Conservation (phyloP, 2,113 vertebrate genomes). For the Gavia stellata region DNA sequence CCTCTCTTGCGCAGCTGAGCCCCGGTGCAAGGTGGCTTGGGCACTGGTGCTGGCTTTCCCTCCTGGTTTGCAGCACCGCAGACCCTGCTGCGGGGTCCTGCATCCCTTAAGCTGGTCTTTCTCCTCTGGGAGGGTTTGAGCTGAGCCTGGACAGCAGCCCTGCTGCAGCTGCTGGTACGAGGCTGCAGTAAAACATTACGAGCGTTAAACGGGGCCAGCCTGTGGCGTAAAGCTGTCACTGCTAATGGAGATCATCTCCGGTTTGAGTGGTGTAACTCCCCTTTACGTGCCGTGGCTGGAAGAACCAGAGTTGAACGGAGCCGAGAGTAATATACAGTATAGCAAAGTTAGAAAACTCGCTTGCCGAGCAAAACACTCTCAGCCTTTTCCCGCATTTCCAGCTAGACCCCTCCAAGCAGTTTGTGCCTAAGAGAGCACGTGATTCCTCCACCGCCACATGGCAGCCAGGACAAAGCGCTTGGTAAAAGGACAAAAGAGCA, state of each 20-base stretch:
- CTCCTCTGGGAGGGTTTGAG: not conserved
- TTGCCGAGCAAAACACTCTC: not conserved
- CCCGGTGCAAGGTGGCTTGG: not conserved
- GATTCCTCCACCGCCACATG: not conserved
- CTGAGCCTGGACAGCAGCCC: not conserved
- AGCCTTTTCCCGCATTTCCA: not conserved
- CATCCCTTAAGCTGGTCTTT: not conserved
- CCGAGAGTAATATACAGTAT: not conserved
- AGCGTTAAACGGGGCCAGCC: not conserved
- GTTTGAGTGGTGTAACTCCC: not conserved
- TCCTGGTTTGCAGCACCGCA: not conserved
- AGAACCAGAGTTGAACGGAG: not conserved
- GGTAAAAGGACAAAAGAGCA: not conserved
- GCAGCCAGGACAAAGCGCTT: not conserved
- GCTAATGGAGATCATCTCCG: not conserved
- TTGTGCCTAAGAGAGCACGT: not conserved
- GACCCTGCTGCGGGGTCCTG: not conserved
- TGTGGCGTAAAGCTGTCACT: slow-evolving; percentile 17
- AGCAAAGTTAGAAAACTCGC: not conserved
- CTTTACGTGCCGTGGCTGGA: not conserved
- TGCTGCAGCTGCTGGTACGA: not conserved
- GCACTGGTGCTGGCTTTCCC: not conserved
- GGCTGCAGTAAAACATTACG: not conserved
- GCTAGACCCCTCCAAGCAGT: not conserved
- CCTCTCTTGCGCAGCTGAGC: not conserved